Base-by-base conservation (phyloP, 2,113 vertebrate genomes). In the Gasterosteus aculeatus region DNA sequence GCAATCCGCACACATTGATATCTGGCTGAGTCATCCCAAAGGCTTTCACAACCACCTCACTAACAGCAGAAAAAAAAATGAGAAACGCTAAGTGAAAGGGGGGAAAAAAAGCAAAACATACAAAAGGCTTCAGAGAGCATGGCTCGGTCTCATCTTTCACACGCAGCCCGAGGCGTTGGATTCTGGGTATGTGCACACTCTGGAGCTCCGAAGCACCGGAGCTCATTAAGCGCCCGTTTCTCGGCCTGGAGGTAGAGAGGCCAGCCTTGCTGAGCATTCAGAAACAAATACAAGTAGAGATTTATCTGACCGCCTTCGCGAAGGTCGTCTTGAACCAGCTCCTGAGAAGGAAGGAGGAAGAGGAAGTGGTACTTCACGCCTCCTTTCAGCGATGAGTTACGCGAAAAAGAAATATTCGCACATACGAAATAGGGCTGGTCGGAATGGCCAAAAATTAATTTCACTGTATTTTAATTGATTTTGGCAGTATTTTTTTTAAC, bases 31-130 rank as follows among this genome's bases (percentile, higher is more conserved):
- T 93, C 90, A 92, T 88, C 89, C 86, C 89, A 77, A 49, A 90
- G 90, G 90, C 51, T 92, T 93, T 92, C 78, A 64, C 72, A 83
- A 76, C 82, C 79, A 89, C 82, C 85, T 90, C 84, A 80, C 83
- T 42, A 89, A 78, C 69, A 77, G 68, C 56, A 22, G 44, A 49
- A 53, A 38, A 62, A 60, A 66, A 51, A 76, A 44, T 42, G 35
- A 82, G 77, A 75, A 63, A 35, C 15, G 39, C 75, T 16, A 19
- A 47, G 62, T 39, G 60, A 65, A 63, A 71, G 68, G 70, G 65
- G 22, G 83, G 38, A 29, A 31, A 62, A 42, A 18, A 54, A 54
- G 61, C 67, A 63, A 60, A 85, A 89, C 84, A 87, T 47, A 82
- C 62, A 82, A 71, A 85, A 72, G 82, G 78, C 53, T 83, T 87